Base-by-base conservation (phyloP, 2,888 invertebrate species). In the Germaria angustata region DNA sequence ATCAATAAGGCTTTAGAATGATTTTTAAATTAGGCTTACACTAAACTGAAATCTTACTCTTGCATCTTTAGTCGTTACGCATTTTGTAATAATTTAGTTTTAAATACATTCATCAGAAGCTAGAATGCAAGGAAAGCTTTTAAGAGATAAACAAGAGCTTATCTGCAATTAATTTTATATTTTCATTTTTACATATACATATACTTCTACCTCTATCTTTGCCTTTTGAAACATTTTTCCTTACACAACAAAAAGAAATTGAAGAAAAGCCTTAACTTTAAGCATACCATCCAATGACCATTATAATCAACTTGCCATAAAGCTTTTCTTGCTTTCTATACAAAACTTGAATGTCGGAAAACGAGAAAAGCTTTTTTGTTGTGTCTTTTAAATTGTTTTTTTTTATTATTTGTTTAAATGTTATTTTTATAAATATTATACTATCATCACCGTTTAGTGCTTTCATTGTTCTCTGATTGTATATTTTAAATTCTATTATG, bases 391-490 rank as follows among this genome's bases (percentile, higher is more conserved):
- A 51, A 72, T 73, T 76, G 17, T 63, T 81, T 44, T 72, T 72
- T 80, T 51, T 79, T 53, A 51, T 63, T 55, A 85, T 71, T 87
- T 87, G 17, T 72, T 66, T 39, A 68, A 75, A 65, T 80, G 51
- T 75, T 34, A 44, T 65, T 3, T 46, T 53, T 28, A 28, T n/a
- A 44, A n/a, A 66, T 28, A 36, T 53, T 59, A 65, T 69, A 78
- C 82, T 82, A 71, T 75, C 61, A 53, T 75, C 51, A 75, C 59
- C 79, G 65, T 88, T 88, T 88, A 89, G 88, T 87, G 86, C 86
- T 87, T 88, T 88, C 87, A 90, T 89, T 86, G 82, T 82, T 82
- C 82, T 82, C 82, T 88, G 84, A 88, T 44, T 88, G 89, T 89
- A 89, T 90, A 87, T 87, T 89, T 87, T 85, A 86, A 86, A 73